Percentiles rank a stretch among this genome's conserved stretches.
phyloP scores from a whole-genome alignment of 2,113 vertebrate species.

The Sylvia atricapilla region DNA sequence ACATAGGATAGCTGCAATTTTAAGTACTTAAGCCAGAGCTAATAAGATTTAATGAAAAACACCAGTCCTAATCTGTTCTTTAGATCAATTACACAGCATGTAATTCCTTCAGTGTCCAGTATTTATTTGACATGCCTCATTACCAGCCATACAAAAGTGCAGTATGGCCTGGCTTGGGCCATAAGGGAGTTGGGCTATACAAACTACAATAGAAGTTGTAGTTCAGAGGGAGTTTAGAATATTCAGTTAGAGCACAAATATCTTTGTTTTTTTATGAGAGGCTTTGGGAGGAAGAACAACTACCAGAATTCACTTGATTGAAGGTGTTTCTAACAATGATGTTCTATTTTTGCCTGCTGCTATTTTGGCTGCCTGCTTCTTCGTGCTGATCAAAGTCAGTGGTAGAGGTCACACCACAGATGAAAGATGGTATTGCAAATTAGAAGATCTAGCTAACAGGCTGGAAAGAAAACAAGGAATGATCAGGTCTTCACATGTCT shows the following conservation, averaged over 20 bases:
- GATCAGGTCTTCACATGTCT: background rate
- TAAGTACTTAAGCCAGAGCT: slow-evolving; percentile 22
- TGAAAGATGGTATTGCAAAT: background rate
- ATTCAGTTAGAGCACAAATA: background rate
- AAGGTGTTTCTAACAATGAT: background rate
- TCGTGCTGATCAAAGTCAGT: background rate
- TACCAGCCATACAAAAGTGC: background rate
- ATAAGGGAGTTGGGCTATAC: background rate
- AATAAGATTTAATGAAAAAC: slow-evolving; percentile 56
- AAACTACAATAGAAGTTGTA: background rate
- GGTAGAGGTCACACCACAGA: background rate
- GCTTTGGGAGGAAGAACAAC: background rate
- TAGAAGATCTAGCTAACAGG: background rate
- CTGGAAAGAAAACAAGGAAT: background rate
- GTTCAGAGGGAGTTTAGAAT: background rate
- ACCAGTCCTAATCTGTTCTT: slow-evolving; percentile 41
- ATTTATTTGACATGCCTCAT: slow-evolving; percentile 35
- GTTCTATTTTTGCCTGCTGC: background rate
- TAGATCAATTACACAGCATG: slow-evolving; percentile 45
- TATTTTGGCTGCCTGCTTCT: background rate
- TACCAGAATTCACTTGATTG: background rate
- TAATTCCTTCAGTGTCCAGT: slow-evolving; percentile 29
- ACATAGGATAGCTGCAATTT: slow-evolving; percentile 14
- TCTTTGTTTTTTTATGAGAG: background rate
- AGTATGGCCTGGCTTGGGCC: background rate